Conservation (phyloP, 1,140 invertebrate species). For the Cylas formicarius region DNA sequence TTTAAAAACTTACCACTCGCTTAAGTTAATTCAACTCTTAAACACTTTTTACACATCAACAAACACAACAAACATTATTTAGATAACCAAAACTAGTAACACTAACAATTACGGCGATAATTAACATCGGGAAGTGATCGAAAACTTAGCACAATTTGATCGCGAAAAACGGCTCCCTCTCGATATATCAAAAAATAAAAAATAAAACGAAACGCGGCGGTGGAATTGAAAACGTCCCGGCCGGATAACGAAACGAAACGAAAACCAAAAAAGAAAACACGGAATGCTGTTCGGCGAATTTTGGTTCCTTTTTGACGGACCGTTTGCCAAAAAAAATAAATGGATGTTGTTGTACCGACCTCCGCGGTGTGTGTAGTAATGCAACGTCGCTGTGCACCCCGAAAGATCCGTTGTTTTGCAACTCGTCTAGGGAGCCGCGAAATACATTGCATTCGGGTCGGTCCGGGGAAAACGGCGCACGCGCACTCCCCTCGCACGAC, state of each 20-base stretch:
- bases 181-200: no score
- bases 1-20: conserved; percentile 20
- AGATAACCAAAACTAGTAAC: conserved; percentile 32
- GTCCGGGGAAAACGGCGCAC: conserved; percentile 27
- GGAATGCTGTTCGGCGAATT: conserved; percentile 33
- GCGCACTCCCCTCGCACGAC: conserved; percentile 27
- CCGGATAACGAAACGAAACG: conserved; percentile 14
- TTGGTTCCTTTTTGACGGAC: conserved; percentile 30
- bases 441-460: conserved; percentile 37
- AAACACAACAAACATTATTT: conserved; percentile 41
- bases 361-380: conserved; percentile 35
- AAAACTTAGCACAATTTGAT: conserved; percentile 6
- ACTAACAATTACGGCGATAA: conserved; percentile 26
- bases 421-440: conserved; percentile 28
- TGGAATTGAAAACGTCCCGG: conserved; percentile 2
- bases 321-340: no score
- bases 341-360: conserved; percentile 40
- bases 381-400: conserved; percentile 38
- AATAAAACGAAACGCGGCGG: conserved; percentile 11
- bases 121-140: no score
- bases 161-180: background rate
- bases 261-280: conserved; percentile 26
- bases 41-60: conserved; percentile 35
- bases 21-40: conserved; percentile 13
- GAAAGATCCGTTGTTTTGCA: conserved; percentile 40